These are phyloP conservation scores for Cataglyphis cursor DNA, from an alignment of 2,888 invertebrate genomes.

Conservation along the genomic window DNA sequence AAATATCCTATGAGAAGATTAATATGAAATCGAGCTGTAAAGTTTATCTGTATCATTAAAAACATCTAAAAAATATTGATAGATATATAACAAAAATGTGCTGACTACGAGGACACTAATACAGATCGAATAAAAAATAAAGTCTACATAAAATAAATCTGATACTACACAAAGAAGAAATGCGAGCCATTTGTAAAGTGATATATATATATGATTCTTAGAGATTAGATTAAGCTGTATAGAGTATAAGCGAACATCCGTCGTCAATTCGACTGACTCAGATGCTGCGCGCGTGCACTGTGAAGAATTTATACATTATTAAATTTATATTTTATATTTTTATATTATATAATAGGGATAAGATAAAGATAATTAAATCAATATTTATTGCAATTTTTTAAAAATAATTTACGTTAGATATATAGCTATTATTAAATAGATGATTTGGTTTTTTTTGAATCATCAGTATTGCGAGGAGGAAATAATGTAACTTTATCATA, in stretches of 20 bases:
- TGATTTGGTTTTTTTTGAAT: not conserved
- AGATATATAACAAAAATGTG: not conserved
- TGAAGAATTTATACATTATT: not conserved
- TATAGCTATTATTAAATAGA: not conserved
- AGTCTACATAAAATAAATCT: not conserved
- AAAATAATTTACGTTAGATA: not conserved
- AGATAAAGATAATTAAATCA: not conserved
- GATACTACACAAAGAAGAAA: not conserved
- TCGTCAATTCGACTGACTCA: not conserved
- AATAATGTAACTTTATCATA: not conserved
- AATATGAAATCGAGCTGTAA: not conserved
- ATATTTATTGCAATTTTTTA: not conserved
- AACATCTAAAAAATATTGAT: not conserved
- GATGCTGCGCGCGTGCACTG: not conserved
- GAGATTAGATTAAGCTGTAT: slow-evolving; percentile 20
- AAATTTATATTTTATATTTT: not conserved
- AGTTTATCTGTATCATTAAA: not conserved
- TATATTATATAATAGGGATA: not conserved
- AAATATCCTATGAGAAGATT: not conserved
- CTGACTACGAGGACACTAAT: not conserved
- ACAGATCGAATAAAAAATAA: not conserved
- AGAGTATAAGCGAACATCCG: not conserved
- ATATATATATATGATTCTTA: slow-evolving; percentile 32
- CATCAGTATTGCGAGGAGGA: not conserved
- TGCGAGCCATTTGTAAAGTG: not conserved